Percentiles rank a stretch among this genome's conserved stretches.
Evolutionary conservation across 2,797 vertebrate species (phyloP).

Genomic region (Galaxias olidus): DNA sequence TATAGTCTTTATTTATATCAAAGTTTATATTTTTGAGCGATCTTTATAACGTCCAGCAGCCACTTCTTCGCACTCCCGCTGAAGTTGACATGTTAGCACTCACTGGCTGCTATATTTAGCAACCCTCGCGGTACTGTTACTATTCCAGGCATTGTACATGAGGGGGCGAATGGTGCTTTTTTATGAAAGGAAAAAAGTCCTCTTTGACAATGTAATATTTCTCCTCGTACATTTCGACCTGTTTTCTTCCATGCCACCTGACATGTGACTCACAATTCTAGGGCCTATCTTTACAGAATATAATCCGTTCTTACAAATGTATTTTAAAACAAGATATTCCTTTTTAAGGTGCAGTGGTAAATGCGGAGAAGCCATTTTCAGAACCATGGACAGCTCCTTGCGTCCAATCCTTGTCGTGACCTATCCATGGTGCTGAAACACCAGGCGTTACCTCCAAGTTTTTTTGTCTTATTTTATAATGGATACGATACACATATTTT

Average conservation of each 20-base stretch:
- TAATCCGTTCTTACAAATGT: no score
- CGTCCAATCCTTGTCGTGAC: no score
- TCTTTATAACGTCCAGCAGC: constrained; percentile 64
- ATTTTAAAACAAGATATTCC: no score
- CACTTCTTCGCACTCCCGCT: constrained; percentile 65
- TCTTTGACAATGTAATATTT: constrained; percentile 54
- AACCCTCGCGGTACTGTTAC: constrained; percentile 78
- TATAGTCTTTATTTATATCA: constrained; percentile 6
- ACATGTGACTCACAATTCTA: constrained; percentile 25
- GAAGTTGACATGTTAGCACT: constrained; percentile 79
- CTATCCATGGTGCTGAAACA: no score
- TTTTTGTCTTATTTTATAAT: no score
- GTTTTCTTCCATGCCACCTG: constrained; percentile 24
- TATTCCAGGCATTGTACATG: constrained; percentile 81
- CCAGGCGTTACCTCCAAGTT: no score
- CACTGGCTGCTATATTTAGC: constrained; percentile 83
- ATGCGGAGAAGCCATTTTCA: no score
- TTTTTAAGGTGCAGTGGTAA: no score
- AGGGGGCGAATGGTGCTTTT: constrained; percentile 66
- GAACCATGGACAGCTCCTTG: no score
- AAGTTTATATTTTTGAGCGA: constrained; percentile 46
- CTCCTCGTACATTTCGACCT: constrained; percentile 18
- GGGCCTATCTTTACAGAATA: no score
- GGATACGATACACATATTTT: no score
- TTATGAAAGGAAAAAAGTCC: constrained; percentile 60